Evolutionary conservation across 2,888 invertebrate species (phyloP), one percentile per base, ranked within the genome.

Genomic region (Machimus atricapillus): DNA sequence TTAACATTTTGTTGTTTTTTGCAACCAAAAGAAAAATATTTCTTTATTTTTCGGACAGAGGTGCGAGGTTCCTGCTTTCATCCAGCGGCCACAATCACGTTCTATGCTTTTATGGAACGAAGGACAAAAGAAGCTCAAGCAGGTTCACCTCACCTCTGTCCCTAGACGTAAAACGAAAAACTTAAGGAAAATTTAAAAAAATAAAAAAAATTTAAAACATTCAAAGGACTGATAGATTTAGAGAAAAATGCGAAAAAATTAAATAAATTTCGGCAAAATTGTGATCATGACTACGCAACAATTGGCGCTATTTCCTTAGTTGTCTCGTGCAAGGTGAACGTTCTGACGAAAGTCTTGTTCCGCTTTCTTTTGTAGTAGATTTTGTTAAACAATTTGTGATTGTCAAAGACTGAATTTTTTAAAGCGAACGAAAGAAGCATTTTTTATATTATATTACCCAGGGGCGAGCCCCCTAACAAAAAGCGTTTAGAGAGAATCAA

Each of bases 401-500:
- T 90, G 90, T 90, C 90, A 89, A 90, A 90, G 90, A 90, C 90
- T 90, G 90, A 90, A 90, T 90, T 90, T 89, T 89, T 89, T 88
- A 87, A 88, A 87, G 82, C 87, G 66, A 87, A 87, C 85, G 83
- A 78, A 86, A 86, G 73, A 87, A 88, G 85, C 85, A 85, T 89
- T 87, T 83, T 85, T 85, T 43, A 74, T 85, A 77, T 86, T 31
- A 86, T 77, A 82, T 76, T 87, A 58, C 66, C 78, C 31, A 23
- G 43, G 79, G 66, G 66, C 66, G 66, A 66, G 66, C 27, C 66
- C 66, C 66, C 66, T 66, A 19, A 52, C 37, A 40, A 79, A 73
- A 85, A 85, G 74, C 74, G 74, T 85, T 85, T 85, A 85, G 74
- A 85, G 46, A 73, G 27, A 85, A 85, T 73, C 46, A 85, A 85